Base-by-base conservation (phyloP, 2,113 vertebrate genomes). In the Poeciliopsis turrubarensis region DNA sequence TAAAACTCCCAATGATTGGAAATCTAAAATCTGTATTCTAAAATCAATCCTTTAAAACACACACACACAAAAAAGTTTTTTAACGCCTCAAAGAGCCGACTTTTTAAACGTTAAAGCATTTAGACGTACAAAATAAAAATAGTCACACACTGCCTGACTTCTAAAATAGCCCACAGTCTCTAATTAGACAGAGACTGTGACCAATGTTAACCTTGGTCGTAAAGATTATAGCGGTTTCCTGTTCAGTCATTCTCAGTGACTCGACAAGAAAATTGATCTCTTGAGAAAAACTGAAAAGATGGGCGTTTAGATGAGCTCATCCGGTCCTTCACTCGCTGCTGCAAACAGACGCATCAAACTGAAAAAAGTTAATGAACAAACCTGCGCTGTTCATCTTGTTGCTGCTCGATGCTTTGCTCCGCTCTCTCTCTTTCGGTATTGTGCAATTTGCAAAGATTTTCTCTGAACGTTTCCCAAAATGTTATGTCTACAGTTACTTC, bases 331-430 rank as follows among this genome's bases (percentile, higher is more conserved):
- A 47, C 22, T 9, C 25, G 1, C 22, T n/a, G 22, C 51, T 25
- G 51, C 51, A n/a, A 57, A 57, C 14, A 6, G 47, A 10, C 22
- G 22, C 51, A 25, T 54, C 51, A 54, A 54, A 22, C 51, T 57
- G 51, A n/a, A 57, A 57, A 57, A 25, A 5, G 7, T 10, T 57
- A n/a, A 57, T 57, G 2, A 57, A 57, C 83, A 2, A 84, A 90
- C 89, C 89, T 82, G 86, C 25, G 32, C 26, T 67, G 78, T 14
- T 75, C 89, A 90, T 90, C 72, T 13, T 86, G 39, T 13, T 22
- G 68, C 26, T 6, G 2, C 0, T 12, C 1, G 39, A 17, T 47
- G 2, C 8, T n/a, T 14, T 13, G 47, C 25, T 25, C 7, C 51
- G 10, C 25, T 54, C 8, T 54, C 7, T n/a, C 3, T 65, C 11